Conservation (phyloP, 2,113 vertebrate species). For the Otocyon megalotis region DNA sequence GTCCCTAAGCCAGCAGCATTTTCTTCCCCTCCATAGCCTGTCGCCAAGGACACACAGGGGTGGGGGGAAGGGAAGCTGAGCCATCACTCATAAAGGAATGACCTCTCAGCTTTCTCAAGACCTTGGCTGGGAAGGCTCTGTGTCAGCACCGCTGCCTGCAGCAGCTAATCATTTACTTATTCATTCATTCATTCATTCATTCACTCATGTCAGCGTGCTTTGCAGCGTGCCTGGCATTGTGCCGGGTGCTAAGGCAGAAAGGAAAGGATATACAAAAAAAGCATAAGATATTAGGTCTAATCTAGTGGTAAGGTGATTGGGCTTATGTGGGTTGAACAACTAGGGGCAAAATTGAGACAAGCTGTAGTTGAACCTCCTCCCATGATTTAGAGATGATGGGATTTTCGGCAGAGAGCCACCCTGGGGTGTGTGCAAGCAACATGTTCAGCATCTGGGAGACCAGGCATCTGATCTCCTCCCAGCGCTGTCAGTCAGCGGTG, state of each 20-base stretch:
- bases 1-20: background rate
- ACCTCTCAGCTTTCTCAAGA: background rate
- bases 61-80: background rate
- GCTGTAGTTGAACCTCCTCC: background rate
- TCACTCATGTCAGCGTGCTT: background rate
- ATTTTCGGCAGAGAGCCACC: background rate
- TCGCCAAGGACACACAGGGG: background rate
- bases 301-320: background rate
- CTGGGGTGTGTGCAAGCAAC: background rate
- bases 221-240: background rate
- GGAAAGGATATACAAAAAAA: background rate
- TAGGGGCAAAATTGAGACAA: background rate
- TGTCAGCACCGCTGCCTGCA: background rate
- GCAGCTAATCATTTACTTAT: background rate
- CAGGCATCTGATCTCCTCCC: background rate
- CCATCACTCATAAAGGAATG: background rate
- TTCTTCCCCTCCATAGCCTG: background rate
- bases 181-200: background rate
- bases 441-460: background rate
- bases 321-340: background rate
- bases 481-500: background rate
- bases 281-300: background rate
- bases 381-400: background rate
- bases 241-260: background rate
- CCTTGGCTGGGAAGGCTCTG: background rate